Base-by-base conservation (phyloP, 2,113 vertebrate genomes). In the Chaenocephalus aceratus region DNA sequence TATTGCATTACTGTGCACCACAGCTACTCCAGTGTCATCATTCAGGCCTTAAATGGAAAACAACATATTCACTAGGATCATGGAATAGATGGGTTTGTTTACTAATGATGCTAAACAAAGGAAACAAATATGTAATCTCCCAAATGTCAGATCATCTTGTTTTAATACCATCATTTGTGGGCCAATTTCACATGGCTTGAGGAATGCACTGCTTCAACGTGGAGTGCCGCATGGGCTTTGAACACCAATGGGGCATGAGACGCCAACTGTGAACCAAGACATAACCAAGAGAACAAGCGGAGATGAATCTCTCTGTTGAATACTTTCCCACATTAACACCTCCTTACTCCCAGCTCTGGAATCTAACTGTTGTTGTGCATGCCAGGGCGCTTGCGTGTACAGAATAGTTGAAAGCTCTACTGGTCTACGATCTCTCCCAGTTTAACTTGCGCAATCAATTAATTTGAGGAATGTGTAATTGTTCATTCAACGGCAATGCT, bases 291-390 rank as follows among this genome's bases (percentile, higher is more conserved):
- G 74, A 46, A 89, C 66, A 70, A 89, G 77, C 68, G 75, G 53
- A 75, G 77, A 89, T 77, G 72, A 84, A 91, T 91, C 87, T 87
- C 86, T 84, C 53, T 59, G 79, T 82, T 73, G 75, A 85, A 93
- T 79, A 78, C 49, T 89, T 93, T 91, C 86, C 67, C 88, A 93
- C 79, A 90, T 93, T 91, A 90, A 88, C 89, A 75, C 87, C 49
- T 82, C 82, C 16, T 70, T 23, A 23, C 67, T 23, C 69, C 10
- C 3, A 30, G 70, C 77, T 52, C 67, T 63, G 75, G 82, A 83
- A 91, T 89, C 23, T 66, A 64, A 75, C 71, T 51, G 83, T 72
- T 86, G 88, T 72, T 65, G 46, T 66, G 84, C 78, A 84, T 84
- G 72, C 89, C 86, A 48, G 69, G 68, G 57, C 54, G 15, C 79